Percentiles rank a stretch among this genome's conserved stretches.
These are phyloP conservation scores for Agrotis segetum DNA, from an alignment of 2,888 invertebrate species.

Conservation along the genomic window DNA sequence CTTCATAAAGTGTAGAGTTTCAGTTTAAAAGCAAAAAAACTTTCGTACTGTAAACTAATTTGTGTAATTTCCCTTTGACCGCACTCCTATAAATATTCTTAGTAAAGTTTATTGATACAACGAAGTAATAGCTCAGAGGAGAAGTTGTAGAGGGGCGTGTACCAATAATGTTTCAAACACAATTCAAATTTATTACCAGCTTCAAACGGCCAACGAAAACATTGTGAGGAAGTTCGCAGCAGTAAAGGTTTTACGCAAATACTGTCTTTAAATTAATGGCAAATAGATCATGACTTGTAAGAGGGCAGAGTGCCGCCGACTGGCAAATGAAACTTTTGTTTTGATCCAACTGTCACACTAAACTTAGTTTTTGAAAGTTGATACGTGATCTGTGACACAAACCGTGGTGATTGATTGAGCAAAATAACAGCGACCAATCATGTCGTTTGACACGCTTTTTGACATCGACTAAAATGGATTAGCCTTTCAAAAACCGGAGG, in stretches of 20 bases:
- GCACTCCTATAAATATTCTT: slow-evolving; percentile 45
- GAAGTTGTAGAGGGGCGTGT: slow-evolving; percentile 47
- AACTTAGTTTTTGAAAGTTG: not conserved
- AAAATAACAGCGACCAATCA: slow-evolving; percentile 13
- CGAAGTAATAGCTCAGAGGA: slow-evolving; percentile 45
- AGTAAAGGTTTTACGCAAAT: slow-evolving; percentile 48
- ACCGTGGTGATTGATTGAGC: not conserved
- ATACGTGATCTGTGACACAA: not conserved
- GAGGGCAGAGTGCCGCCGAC: slow-evolving; percentile 8
- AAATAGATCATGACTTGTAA: slow-evolving; percentile 47
- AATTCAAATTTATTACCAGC: slow-evolving; percentile 56
- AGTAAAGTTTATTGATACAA: slow-evolving; percentile 50
- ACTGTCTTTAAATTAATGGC: slow-evolving; percentile 42
- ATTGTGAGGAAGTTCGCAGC: slow-evolving; percentile 44
- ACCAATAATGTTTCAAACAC: slow-evolving; percentile 53
- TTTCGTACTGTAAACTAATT: slow-evolving; percentile 10
- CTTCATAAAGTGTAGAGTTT: not conserved
- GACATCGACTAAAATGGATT: not conserved
- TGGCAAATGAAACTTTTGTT: slow-evolving; percentile 6
- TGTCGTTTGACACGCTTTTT: not conserved
- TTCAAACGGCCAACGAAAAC: slow-evolving; percentile 59
- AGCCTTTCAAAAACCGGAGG: not conserved
- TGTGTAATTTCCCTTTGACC: slow-evolving; percentile 37
- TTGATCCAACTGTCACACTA: not conserved
- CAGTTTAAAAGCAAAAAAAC: slow-evolving; percentile 6